Conservation (phyloP, 2,113 vertebrate genomes). For the Isurus oxyrinchus region DNA sequence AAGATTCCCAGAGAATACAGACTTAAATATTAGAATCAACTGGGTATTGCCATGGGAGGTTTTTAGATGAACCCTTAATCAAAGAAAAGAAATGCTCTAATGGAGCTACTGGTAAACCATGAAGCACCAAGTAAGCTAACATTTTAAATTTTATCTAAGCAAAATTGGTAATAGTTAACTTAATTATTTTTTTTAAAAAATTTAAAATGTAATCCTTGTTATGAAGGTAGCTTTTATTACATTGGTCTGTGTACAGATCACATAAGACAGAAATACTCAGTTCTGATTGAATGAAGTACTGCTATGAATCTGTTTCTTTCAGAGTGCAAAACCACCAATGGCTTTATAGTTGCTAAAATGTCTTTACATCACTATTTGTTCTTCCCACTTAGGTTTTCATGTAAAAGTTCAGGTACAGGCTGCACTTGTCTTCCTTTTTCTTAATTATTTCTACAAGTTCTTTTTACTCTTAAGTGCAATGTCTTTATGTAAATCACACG, state of each 20-base stretch:
- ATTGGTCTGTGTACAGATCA: neutral
- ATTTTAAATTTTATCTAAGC: too few species aligned
- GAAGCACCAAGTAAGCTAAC: too few species aligned
- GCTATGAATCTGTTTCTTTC: neutral
- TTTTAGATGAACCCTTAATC: neutral
- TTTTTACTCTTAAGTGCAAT: too few species aligned
- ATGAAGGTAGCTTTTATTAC: neutral
- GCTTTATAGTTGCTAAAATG: neutral
- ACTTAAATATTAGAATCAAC: neutral
- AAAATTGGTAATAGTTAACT: too few species aligned
- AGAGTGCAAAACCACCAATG: neutral
- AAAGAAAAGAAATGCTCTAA: too few species aligned
- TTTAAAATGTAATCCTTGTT: neutral
- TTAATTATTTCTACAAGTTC: too few species aligned
- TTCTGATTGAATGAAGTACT: neutral
- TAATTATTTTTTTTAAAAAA: neutral
- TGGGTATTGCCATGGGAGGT: neutral
- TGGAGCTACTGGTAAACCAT: too few species aligned
- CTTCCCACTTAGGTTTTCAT: neutral
- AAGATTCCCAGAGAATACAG: neutral
- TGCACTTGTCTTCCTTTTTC: too few species aligned
- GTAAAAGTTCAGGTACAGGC: too few species aligned
- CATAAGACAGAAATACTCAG: neutral
- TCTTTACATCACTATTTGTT: neutral
- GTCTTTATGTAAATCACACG: neutral